phyloP scores from a whole-genome alignment of 2,888 invertebrate genomes.

The Agriotes lineatus region DNA sequence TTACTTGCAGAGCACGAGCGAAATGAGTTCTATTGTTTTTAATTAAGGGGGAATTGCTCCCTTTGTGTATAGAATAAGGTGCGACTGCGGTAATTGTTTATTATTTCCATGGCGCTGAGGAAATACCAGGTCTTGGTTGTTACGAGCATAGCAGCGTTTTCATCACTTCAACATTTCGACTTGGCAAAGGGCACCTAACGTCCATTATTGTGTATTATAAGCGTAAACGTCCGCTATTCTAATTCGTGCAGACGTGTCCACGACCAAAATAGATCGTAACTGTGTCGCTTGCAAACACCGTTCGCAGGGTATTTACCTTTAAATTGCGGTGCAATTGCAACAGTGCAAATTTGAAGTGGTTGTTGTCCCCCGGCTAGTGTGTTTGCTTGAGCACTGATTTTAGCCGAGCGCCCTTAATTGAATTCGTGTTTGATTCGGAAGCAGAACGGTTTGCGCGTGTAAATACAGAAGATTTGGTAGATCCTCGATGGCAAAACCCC shows the following conservation, averaged over 20 bases:
- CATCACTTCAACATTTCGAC: neutral
- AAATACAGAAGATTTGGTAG: neutral
- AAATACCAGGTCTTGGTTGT: neutral
- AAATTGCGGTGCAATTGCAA: constrained; percentile 6
- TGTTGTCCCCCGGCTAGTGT: too few species aligned
- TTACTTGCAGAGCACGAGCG: too few species aligned
- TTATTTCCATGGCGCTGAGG: neutral
- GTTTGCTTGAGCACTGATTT: neutral
- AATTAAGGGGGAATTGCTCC: neutral
- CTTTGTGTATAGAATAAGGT: neutral
- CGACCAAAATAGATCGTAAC: neutral
- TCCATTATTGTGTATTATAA: constrained; percentile 3
- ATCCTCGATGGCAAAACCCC: too few species aligned
- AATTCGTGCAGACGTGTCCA: neutral
- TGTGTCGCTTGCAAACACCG: neutral
- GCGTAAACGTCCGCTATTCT: neutral
- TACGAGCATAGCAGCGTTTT: neutral
- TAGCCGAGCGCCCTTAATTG: constrained; percentile 10
- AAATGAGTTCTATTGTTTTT: too few species aligned
- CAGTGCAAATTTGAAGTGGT: neutral
- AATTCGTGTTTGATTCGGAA: constrained; percentile 18
- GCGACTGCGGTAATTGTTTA: too few species aligned
- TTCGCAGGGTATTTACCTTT: constrained; percentile 3
- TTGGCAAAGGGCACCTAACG: neutral
- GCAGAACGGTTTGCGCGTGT: neutral